Base-by-base conservation (phyloP, 2,888 invertebrate genomes). In the Drosophila anomalipes region DNA sequence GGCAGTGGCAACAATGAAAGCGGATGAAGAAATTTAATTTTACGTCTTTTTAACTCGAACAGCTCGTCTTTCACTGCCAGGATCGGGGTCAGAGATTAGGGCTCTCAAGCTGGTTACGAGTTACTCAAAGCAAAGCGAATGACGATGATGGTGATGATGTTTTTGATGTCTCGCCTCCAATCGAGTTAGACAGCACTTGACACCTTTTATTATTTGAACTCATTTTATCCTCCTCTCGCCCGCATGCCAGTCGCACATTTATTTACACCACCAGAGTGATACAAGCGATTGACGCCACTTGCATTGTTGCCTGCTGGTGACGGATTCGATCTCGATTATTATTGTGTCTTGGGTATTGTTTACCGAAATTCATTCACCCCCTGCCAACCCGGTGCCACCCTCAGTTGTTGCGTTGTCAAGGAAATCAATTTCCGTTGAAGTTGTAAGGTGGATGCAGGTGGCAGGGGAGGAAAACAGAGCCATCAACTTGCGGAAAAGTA, bases 1-100 rank as follows among this genome's bases (percentile, higher is more conserved):
- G 32, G 35, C 19, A 59, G 53, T 60, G 63, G 58, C 68, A 77
- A 73, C 82, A 89, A 72, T 77, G 76, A 86, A 80, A 80, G 82
- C 89, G 88, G 82, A 86, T 88, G 54, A 91, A 91, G 87, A 91
- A 92, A 92, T 92, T 91, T 91, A 91, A 92, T 92, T 92, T 92
- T 81, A 87, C 88, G 81, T 89, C 89, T 83, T 91, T 89, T 88
- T 90, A 84, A 75, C 86, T 81, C 69, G 70, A 70, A 70, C 74
- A 79, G 63, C 88, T 77, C 75, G 71, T 70, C 77, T 77, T 83
- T 76, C 86, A 83, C 44, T 70, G 63, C 22, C 67, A 59, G 32
- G 33, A 47, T 35, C 49, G n/a, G 60, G 53, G 61, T 58, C 44
- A 61, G 54, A 60, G 37, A 61, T 69, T 72, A 57, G 53, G n/a